A percentile compares a stretch with the other conserved stretches of the same genome.
Conservation (phyloP, 2,888 invertebrate genomes). For the Gisinianus flammeolus region DNA sequence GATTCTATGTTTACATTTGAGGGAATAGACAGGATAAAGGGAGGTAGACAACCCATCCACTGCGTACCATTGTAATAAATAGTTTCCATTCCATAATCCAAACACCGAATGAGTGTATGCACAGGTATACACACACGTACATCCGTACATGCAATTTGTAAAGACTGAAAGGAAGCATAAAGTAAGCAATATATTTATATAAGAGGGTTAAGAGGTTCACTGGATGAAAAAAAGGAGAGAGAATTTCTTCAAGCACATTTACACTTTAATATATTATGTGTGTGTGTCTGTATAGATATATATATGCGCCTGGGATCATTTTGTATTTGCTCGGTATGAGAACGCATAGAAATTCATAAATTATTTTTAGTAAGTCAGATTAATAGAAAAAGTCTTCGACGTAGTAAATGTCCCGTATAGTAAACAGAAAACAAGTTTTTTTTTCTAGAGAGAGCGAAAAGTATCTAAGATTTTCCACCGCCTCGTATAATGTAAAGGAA, state of each 20-base stretch:
- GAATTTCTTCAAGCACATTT: neutral
- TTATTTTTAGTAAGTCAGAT: neutral
- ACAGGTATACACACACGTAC: neutral
- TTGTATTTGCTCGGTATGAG: neutral
- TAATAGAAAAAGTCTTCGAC: constrained; percentile 1
- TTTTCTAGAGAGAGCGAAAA: too few species aligned
- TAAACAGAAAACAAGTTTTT: neutral
- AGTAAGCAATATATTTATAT: neutral
- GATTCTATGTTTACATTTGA: neutral
- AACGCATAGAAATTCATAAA: constrained; percentile 8
- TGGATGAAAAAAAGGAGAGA: neutral
- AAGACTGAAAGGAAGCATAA: neutral
- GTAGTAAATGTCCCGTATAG: neutral
- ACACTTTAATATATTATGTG: neutral
- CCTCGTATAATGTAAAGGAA: neutral
- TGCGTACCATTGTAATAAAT: neutral
- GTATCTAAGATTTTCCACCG: neutral
- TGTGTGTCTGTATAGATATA: neutral
- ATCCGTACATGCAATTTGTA: neutral
- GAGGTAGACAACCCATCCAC: neutral
- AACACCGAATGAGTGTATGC: neutral
- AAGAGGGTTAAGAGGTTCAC: neutral
- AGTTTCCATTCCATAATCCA: neutral
- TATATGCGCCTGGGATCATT: neutral
- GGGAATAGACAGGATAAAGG: neutral